Conservation (phyloP, 2,113 vertebrate species). For the Larimichthys polyactis region DNA sequence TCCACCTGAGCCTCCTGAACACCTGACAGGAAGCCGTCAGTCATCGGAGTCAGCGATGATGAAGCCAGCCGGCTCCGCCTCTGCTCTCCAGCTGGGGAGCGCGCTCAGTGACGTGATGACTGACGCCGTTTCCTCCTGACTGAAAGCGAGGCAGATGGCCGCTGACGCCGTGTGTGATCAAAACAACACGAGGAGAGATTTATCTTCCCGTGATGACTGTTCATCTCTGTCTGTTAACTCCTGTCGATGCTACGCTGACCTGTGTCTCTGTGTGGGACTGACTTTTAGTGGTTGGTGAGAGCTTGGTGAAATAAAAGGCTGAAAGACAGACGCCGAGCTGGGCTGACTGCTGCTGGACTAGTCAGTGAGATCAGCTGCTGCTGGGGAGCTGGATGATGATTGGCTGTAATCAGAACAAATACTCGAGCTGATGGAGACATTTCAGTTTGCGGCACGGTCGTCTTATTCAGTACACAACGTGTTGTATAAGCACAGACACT, state of each 20-base stretch:
- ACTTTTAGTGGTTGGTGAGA: too few species aligned
- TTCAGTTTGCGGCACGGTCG: too few species aligned
- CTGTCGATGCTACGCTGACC: too few species aligned
- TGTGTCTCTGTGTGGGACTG: too few species aligned
- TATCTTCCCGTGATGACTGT: constrained; percentile 30
- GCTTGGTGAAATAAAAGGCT: too few species aligned
- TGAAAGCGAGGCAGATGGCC: constrained; percentile 49
- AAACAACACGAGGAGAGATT: constrained; percentile 43
- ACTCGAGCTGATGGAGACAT: not conserved
- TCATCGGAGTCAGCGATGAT: constrained; percentile 18
- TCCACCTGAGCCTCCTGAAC: not conserved
- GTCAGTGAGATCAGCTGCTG: too few species aligned
- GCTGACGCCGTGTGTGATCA: constrained; percentile 23
- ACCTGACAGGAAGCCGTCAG: not conserved
- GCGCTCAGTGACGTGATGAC: constrained; percentile 34
- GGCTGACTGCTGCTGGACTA: too few species aligned
- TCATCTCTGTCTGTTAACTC: too few species aligned
- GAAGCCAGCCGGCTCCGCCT: not conserved
- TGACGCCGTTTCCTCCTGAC: constrained; percentile 26
- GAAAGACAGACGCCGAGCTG: too few species aligned
- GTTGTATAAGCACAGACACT: not conserved
- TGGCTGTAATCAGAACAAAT: too few species aligned
- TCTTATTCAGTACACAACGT: not conserved
- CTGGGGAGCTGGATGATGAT: too few species aligned
- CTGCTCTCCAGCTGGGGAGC: constrained; percentile 42